phyloP scores from a whole-genome alignment of 2,888 invertebrate species.

The Drosophila testacea region DNA sequence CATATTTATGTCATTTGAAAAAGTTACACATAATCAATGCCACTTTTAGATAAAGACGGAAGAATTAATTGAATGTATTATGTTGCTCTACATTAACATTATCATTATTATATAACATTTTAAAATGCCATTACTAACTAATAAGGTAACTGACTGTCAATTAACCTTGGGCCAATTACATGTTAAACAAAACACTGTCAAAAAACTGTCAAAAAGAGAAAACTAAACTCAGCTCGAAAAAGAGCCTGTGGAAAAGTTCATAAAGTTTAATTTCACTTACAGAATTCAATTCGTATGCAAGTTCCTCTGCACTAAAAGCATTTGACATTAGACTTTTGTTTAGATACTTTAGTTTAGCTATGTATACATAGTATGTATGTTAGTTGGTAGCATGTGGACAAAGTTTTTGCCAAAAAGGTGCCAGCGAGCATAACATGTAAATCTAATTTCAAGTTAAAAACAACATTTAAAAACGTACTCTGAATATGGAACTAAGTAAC shows the following conservation, averaged over 20 bases:
- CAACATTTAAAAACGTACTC: slow-evolving; percentile 48
- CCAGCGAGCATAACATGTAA: slow-evolving; percentile 66
- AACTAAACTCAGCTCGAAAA: slow-evolving; percentile 20
- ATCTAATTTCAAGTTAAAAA: slow-evolving; percentile 72
- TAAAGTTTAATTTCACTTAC: slow-evolving; percentile 66
- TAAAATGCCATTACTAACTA: slow-evolving; percentile 4
- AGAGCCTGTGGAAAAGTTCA: slow-evolving; percentile 51
- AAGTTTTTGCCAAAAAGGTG: slow-evolving; percentile 53
- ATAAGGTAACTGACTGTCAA: slow-evolving; percentile 9
- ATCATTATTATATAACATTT: neutral
- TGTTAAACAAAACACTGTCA: slow-evolving; percentile 17
- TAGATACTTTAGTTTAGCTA: slow-evolving; percentile 46
- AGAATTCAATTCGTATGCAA: slow-evolving; percentile 53
- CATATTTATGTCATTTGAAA: no score
- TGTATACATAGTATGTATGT: neutral
- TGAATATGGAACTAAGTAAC: neutral
- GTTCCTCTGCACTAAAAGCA: slow-evolving; percentile 55
- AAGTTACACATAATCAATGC: no score
- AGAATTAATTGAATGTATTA: no score
- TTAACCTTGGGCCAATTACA: slow-evolving; percentile 21
- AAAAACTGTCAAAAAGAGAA: slow-evolving; percentile 27
- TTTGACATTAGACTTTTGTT: slow-evolving; percentile 72
- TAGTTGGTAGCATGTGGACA: slow-evolving; percentile 39
- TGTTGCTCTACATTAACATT: neutral
- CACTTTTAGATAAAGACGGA: no score